Evolutionary conservation across 2,113 vertebrate species (phyloP), one percentile per base, ranked within the genome.

Genomic region (Tautogolabrus adspersus): DNA sequence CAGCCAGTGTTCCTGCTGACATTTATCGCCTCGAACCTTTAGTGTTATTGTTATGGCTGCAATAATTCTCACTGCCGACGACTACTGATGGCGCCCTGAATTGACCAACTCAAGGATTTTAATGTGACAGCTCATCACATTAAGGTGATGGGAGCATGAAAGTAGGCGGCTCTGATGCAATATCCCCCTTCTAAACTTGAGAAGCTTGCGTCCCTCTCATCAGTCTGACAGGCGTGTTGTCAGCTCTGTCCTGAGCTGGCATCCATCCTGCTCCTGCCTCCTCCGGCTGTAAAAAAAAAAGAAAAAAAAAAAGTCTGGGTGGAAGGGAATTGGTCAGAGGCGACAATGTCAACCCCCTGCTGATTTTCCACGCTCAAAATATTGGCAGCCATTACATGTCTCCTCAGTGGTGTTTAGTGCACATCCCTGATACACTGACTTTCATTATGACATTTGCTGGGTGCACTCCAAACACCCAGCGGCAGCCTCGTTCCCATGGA

Each of bases 41-140:
- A 83, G 76, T 82, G 84, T 89, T 88, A 88, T 89, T 89, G 90
- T 92, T 87, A 89, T 91, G 84, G 81, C 82, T 66, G 83, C 77
- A 54, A 81, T 88, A 70, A 87, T 65, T 90, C 78, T 83, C 54
- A 6, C 49, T 42, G 1, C 52, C 2, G 7, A 30, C 60, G 72
- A 68, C 77, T 59, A 54, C 67, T 57, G 57, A 40, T 30, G 60
- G 63, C 11, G 38, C 74, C 81, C 69, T 64, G 81, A 79, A 88
- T 83, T 79, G 83, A 88, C 75, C 72, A 69, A 83, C 83, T 79
- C 8, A 19, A 71, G 79, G 77, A 75, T 85, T 77, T 81, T 76
- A 86, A 86, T 66, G 81, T 72, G 85, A 85, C 88, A 84, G 75
- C 85, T 64, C 84, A 57, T 90, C 84, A 78, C 86, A 79, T 92